A percentile compares a stretch with the other conserved stretches of the same genome.
Conservation (phyloP, 2,888 invertebrate genomes). For the Camptogramma bilineatum region DNA sequence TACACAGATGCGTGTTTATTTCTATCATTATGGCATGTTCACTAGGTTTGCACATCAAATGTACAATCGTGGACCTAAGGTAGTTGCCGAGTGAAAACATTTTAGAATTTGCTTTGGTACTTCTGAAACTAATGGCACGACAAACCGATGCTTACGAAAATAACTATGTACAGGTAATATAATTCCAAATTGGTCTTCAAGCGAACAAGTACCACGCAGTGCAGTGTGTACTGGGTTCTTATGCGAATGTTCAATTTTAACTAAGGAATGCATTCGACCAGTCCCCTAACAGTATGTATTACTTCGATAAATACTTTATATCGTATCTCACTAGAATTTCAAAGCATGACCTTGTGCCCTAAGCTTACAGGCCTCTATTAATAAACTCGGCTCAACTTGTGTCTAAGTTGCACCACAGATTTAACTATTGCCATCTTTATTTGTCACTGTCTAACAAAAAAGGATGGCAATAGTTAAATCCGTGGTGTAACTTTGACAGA, state of each 20-base stretch:
- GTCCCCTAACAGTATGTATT: constrained; percentile 4
- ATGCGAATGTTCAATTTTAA: background rate
- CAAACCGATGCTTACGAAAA: constrained; percentile 43
- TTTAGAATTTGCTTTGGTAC: constrained; percentile 39
- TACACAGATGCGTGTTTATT: constrained; percentile 41
- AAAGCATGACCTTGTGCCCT: constrained; percentile 59
- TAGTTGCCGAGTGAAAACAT: constrained; percentile 19
- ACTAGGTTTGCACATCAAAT: constrained; percentile 29
- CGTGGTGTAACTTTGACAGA: no score
- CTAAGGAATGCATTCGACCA: constrained; percentile 27
- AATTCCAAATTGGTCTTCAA: background rate
- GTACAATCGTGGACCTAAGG: constrained; percentile 10
- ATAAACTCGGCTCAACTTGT: no score
- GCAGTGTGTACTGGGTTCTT: background rate
- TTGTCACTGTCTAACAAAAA: no score
- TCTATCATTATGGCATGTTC: constrained; percentile 49
- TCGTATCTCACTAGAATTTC: constrained; percentile 58
- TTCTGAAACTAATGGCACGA: constrained; percentile 46
- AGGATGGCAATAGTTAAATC: no score
- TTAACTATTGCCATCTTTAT: no score
- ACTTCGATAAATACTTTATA: constrained; percentile 32
- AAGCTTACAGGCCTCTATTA: constrained; percentile 51
- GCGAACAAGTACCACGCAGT: constrained; percentile 1
- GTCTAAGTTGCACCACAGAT: no score
- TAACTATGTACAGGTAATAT: constrained; percentile 7